phyloP scores from a whole-genome alignment of 2,888 invertebrate genomes.

The Microctonus aethiopoides region DNA sequence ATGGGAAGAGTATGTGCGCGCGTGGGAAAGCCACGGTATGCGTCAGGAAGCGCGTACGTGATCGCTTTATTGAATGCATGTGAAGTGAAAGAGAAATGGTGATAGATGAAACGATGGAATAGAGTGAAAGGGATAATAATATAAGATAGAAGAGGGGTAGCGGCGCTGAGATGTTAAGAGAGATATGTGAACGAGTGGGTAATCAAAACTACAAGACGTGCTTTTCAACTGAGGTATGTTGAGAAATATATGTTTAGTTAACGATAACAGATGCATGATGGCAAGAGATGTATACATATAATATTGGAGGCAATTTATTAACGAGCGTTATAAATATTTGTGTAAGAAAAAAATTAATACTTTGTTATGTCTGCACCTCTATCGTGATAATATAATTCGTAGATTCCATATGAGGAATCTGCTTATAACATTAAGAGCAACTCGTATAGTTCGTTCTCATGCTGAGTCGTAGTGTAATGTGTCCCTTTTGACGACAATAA shows the following conservation, averaged over 20 bases:
- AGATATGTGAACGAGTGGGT: constrained; percentile 32
- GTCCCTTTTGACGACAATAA: no score
- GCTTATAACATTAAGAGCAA: no score
- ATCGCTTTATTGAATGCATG: constrained; percentile 53
- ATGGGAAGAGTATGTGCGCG: constrained; percentile 22
- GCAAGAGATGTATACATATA: constrained; percentile 1
- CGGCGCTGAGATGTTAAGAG: constrained; percentile 9
- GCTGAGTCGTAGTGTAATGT: no score
- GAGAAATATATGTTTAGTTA: constrained; percentile 13
- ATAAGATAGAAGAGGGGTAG: not conserved
- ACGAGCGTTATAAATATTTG: not conserved
- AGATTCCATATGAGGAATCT: no score
- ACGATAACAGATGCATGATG: constrained; percentile 6
- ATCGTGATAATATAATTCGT: no score
- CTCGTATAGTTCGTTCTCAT: no score
- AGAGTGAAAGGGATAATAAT: constrained; percentile 17
- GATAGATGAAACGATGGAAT: constrained; percentile 11
- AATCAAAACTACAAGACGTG: constrained; percentile 41
- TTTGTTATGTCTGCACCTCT: no score
- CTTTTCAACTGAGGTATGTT: constrained; percentile 29
- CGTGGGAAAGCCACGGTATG: constrained; percentile 54
- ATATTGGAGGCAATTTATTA: not conserved
- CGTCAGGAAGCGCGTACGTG: constrained; percentile 53
- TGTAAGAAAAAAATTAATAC: not conserved
- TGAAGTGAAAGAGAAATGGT: constrained; percentile 25